Conservation (phyloP, 2,888 invertebrate genomes). For the Lasioglossum villosulum region DNA sequence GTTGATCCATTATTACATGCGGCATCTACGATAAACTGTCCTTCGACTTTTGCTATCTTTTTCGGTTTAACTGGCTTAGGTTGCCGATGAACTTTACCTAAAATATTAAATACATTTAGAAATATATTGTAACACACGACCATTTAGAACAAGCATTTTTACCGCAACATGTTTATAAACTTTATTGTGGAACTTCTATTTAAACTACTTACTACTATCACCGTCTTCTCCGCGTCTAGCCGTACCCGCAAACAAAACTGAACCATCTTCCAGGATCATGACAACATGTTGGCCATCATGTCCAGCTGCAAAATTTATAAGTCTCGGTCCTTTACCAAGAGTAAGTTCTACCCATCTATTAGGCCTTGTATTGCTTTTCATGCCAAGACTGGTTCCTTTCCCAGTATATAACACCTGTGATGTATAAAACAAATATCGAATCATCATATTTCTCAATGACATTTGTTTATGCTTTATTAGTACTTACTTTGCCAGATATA, state of each 20-base stretch:
- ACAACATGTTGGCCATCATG: conserved; percentile 97
- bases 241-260: conserved; percentile 93
- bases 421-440: conserved; percentile 21
- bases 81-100: conserved; percentile 88
- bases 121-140: not conserved
- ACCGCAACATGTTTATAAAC: not conserved
- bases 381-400: conserved; percentile 93
- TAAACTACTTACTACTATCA: conserved; percentile 87
- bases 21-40: conserved; percentile 91
- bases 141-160: not conserved
- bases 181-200: not conserved
- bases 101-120: not conserved
- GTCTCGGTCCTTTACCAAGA: conserved; percentile 90
- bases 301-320: conserved; percentile 93
- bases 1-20: conserved; percentile 98
- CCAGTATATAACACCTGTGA: conserved; percentile 93
- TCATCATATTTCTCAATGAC: not conserved
- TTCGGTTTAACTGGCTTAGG: conserved; percentile 97
- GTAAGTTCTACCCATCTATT: conserved; percentile 88
- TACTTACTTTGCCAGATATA: conserved; percentile 91
- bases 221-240: conserved; percentile 97
- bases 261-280: conserved; percentile 96
- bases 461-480: not conserved
- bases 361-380: conserved; percentile 89
- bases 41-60: conserved; percentile 95